Evolutionary conservation across 1,140 invertebrate genomes (phyloP), one percentile per base, ranked within the genome.

Genomic region (Chironomus tepperi): DNA sequence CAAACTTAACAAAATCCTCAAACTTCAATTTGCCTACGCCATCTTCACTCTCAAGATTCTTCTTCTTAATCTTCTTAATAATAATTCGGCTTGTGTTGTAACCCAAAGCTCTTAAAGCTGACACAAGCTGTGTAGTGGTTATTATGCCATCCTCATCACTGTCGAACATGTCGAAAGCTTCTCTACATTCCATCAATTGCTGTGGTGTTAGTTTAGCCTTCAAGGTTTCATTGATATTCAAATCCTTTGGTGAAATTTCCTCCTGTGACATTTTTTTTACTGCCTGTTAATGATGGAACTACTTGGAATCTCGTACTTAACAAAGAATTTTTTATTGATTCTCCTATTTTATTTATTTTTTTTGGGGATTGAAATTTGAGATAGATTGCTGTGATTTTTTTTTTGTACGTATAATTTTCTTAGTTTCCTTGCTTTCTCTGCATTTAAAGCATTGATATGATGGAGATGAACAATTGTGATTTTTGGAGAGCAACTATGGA

Each of bases 31-130:
- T 18, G 18, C 65, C 65, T 3, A 70, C 16, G 9, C 65, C 65
- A 12, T 70, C 65, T 10, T 70, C 65, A 7, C 16, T 70, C 15
- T 70, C n/a, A 7, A 70, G 18, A 70, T 70, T 16, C 8, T 19
- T 15, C 19, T 21, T 16, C 12, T 3, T 15, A 7, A 19, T 70
- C 18, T 19, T 70, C 18, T 9, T 70, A 18, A 70, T 57, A 15
- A 70, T 9, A 8, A 70, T 19, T 70, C 10, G 65, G 65, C 8
- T 70, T n/a, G 65, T 21, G 65, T 70, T 57, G n/a, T n/a, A 15
- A 57, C 65, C 65, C 65, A 70, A 70, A 70, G 65, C 65, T 70
- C 65, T 70, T 18, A 21, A 70, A 18, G 65, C 16, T 0, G 19
- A 16, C 19, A 70, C 65, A 21, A 19, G 19, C 18, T 70, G 15